Conservation (phyloP, 2,113 vertebrate genomes). For the Papio anubis region DNA sequence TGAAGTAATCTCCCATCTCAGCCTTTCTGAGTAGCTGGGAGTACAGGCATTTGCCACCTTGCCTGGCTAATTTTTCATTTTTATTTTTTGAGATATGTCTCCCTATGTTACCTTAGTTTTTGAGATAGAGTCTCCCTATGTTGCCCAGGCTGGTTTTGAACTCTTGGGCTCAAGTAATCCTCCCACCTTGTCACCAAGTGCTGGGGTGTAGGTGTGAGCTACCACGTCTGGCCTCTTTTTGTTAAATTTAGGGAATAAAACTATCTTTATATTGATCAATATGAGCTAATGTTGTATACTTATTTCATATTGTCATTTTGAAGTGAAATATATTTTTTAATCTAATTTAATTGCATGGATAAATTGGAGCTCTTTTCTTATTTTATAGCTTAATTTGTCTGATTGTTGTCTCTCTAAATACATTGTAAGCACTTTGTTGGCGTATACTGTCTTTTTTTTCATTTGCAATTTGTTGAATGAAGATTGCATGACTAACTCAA, state of each 20-base stretch:
- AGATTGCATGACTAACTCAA: not conserved
- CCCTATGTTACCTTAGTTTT: too few relatives aligned
- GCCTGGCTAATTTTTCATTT: too few relatives aligned
- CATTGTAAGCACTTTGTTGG: not conserved
- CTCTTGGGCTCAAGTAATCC: too few relatives aligned
- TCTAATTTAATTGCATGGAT: not conserved
- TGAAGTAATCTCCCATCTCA: too few relatives aligned
- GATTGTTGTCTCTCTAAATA: not conserved
- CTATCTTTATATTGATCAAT: not conserved
- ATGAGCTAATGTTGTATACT: not conserved
- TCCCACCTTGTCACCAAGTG: too few relatives aligned
- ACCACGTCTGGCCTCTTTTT: not conserved
- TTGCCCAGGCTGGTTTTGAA: too few relatives aligned
- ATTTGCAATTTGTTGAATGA: not conserved
- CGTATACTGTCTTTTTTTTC: not conserved
- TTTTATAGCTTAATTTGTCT: not conserved
- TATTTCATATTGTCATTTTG: not conserved
- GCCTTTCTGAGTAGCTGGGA: too few relatives aligned
- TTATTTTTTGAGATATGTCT: too few relatives aligned
- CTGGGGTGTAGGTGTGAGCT: too few relatives aligned
- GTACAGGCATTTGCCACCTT: too few relatives aligned
- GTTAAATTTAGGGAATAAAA: not conserved
- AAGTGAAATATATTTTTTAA: not conserved
- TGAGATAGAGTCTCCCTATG: too few relatives aligned
- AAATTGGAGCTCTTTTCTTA: not conserved